Evolutionary conservation across 2,797 vertebrate genomes (phyloP).

Genomic region (Mallotus villosus): DNA sequence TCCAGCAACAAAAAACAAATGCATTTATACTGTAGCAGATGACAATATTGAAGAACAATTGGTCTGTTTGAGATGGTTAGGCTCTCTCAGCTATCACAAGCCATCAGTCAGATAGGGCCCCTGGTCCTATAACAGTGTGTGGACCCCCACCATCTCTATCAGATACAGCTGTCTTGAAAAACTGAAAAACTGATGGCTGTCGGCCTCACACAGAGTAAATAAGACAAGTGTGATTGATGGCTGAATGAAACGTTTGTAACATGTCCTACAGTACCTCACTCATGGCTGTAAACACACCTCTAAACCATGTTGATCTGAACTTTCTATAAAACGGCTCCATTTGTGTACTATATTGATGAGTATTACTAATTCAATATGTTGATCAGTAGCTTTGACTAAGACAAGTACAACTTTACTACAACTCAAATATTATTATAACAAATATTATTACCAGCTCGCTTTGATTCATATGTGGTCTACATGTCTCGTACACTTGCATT

Average conservation of each 20-base stretch:
- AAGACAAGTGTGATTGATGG: background rate
- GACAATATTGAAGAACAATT: constrained; percentile 66
- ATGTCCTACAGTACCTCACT: background rate
- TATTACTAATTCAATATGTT: no score
- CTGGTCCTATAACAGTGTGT: constrained; percentile 58
- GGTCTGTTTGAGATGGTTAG: constrained; percentile 69
- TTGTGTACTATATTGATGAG: background rate
- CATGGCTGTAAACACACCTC: background rate
- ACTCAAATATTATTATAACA: no score
- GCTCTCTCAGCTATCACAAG: constrained; percentile 60
- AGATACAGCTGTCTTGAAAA: constrained; percentile 5
- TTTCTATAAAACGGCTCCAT: no score
- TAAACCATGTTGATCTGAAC: background rate
- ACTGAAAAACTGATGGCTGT: background rate
- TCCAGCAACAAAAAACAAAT: constrained; percentile 1
- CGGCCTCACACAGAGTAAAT: constrained; percentile 2
- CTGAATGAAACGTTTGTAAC: background rate
- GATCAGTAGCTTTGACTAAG: no score
- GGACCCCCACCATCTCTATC: constrained; percentile 43
- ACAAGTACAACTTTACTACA: no score
- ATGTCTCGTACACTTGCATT: constrained; percentile 15
- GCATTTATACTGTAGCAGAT: constrained; percentile 40
- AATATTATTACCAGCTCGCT: no score
- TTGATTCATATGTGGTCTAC: no score
- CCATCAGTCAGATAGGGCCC: constrained; percentile 63